These are phyloP conservation scores for Stegodyphus mimosarum DNA, from an alignment of 1,140 invertebrate species.

Conservation along the genomic window DNA sequence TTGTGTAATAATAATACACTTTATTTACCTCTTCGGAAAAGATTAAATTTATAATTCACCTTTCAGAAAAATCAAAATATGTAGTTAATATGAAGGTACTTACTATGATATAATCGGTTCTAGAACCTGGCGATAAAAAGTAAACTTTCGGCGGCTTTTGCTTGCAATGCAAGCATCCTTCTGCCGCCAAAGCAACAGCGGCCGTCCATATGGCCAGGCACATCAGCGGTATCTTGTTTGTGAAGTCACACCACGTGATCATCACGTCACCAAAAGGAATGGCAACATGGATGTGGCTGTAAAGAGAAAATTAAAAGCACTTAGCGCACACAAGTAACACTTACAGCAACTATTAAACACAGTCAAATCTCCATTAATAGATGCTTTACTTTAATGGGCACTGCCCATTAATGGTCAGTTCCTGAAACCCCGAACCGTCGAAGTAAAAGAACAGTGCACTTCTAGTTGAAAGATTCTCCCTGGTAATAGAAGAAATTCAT, in stretches of 20 bases:
- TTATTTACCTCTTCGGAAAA: no score
- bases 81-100: background rate
- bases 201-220: conserved; percentile 28
- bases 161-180: conserved; percentile 42
- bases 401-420: no score
- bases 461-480: no score
- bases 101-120: conserved; percentile 12
- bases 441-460: no score
- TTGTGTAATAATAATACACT: no score
- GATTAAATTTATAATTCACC: no score
- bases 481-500: no score
- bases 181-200: background rate
- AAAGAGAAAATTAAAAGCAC: background rate
- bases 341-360: no score
- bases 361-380: no score
- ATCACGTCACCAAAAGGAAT: conserved; percentile 12
- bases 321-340: no score
- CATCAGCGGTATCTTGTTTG: background rate
- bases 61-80: background rate
- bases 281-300: background rate
- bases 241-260: conserved; percentile 2
- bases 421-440: no score
- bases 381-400: no score
- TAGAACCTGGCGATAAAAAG: background rate
- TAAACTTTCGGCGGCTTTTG: conserved; percentile 36